Base-by-base conservation (phyloP, 2,888 invertebrate species). In the Noctuana brunneofusca region DNA sequence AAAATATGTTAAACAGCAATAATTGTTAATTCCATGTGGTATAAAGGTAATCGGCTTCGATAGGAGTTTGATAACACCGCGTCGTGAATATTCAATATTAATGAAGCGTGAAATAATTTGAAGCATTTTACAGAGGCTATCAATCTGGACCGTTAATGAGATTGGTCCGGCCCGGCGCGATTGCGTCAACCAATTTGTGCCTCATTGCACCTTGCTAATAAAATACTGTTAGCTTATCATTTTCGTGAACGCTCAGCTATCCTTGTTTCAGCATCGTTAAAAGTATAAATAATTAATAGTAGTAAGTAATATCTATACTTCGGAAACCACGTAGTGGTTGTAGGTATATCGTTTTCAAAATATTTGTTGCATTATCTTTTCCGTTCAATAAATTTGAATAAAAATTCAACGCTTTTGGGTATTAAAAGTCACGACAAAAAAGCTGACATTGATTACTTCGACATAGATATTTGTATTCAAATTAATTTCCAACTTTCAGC, bases 71-170 rank as follows among this genome's bases (percentile, higher is more conserved):
- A 68, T 66, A 68, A 60, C 53, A 65, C 65, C 65, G 68, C 68
- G 66, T 71, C 80, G 71, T 80, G 76, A 77, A 85, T 87, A 84
- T 87, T 83, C 79, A 84, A 83, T 86, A 86, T 86, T 82, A 84
- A 87, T 86, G 81, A 83, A 80, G 81, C 85, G 82, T 85, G 76
- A 87, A 88, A 89, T 87, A 86, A 85, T 88, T 85, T 83, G 73
- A 81, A 86, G 75, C 81, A 80, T 87, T 88, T 87, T 86, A 85
- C 83, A 84, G 80, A 67, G 83, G 79, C 84, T 83, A 88, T 88
- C 86, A 88, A 87, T 89, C 86, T 83, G 79, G 75, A 63, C 76
- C 72, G 82, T 82, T 89, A 89, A 89, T 89, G 89, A 90, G 87
- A 87, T 88, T 86, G 82, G 81, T 78, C 80, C 84, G 83, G 81